A percentile compares a stretch with the other conserved stretches of the same genome.
These are phyloP conservation scores for Narcine bancroftii DNA, from an alignment of 2,113 vertebrate genomes.

Conservation along the genomic window DNA sequence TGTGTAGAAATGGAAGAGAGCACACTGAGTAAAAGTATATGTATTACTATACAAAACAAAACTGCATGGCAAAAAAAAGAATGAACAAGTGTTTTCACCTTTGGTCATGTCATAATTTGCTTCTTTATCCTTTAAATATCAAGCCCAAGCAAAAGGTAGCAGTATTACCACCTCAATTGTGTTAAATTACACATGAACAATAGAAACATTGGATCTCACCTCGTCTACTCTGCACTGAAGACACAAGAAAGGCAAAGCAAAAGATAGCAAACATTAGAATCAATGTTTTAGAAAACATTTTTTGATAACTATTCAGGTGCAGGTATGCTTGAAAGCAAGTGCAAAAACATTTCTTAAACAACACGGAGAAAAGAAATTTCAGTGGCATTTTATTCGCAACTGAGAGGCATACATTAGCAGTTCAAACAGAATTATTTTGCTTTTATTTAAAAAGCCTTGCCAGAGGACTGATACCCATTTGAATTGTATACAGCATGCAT, in stretches of 20 bases:
- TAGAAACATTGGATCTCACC: constrained; percentile 67
- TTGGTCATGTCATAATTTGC: not conserved
- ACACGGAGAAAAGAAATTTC: not conserved
- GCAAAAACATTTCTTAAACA: not conserved
- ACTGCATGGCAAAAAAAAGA: not conserved
- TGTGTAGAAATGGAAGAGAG: not conserved
- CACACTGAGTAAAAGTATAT: not conserved
- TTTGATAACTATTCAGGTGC: not conserved
- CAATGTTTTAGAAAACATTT: not conserved
- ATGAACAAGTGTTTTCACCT: not conserved
- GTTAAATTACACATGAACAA: constrained; percentile 12
- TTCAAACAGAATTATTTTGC: too few relatives aligned
- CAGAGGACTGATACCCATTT: not conserved
- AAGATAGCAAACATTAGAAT: constrained; percentile 46
- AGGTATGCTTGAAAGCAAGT: not conserved
- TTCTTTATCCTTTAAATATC: not conserved
- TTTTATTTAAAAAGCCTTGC: not conserved
- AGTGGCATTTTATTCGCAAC: not conserved
- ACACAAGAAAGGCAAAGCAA: constrained; percentile 54
- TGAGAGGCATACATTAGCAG: not conserved
- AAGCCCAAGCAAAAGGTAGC: not conserved
- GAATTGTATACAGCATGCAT: not conserved
- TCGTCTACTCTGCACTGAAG: constrained; percentile 98
- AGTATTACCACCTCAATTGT: constrained; percentile 21
- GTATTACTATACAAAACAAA: not conserved